These are phyloP conservation scores for Mantis religiosa DNA, from an alignment of 2,888 invertebrate genomes.

Conservation along the genomic window DNA sequence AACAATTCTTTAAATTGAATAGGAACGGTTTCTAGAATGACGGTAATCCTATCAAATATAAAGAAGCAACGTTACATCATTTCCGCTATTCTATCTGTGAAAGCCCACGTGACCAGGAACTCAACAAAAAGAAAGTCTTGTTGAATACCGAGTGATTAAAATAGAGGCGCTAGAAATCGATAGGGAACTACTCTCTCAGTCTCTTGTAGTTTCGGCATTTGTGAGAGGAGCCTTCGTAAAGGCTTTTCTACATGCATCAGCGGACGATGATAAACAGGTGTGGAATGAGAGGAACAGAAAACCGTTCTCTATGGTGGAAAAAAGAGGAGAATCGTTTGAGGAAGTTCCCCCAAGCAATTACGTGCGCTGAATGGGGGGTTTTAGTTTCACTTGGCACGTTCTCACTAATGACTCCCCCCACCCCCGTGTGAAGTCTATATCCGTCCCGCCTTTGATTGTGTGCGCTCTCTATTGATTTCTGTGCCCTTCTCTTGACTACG, in stretches of 20 bases:
- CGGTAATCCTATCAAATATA: too few species aligned
- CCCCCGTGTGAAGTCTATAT: not conserved
- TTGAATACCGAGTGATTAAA: not conserved
- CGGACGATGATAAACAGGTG: not conserved
- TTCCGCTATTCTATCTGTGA: not conserved
- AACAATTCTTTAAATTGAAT: too few species aligned
- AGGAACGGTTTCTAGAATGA: too few species aligned
- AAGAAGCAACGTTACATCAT: too few species aligned
- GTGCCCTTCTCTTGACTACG: not conserved
- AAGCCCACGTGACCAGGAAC: not conserved
- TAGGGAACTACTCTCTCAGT: not conserved
- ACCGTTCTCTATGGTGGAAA: not conserved
- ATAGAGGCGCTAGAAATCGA: not conserved
- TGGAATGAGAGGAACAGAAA: not conserved
- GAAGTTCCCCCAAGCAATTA: not conserved
- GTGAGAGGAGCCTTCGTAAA: not conserved
- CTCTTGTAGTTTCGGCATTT: not conserved
- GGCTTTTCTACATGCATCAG: not conserved
- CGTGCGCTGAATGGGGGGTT: not conserved
- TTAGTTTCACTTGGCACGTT: not conserved
- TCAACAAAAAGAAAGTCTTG: not conserved
- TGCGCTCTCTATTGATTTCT: not conserved
- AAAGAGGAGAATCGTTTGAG: not conserved
- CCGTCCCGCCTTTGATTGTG: not conserved
- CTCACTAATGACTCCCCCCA: not conserved